phyloP scores from a whole-genome alignment of 2,888 invertebrate genomes.

The Megamerina dolium region DNA sequence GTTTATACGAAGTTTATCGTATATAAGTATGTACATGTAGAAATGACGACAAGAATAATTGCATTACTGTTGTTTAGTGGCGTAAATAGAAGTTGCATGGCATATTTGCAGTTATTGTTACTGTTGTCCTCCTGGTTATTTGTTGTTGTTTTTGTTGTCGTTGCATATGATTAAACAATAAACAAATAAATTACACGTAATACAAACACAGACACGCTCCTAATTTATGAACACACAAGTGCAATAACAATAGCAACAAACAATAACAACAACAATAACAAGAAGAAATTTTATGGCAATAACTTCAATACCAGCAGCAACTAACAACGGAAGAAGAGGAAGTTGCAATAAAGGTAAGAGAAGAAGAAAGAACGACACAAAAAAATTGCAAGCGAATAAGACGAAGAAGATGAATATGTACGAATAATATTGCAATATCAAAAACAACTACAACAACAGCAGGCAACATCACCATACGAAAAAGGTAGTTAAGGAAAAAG shows the following conservation, averaged over 20 bases:
- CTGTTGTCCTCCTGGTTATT: neutral
- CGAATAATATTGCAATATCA: too few species aligned
- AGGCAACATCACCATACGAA: conserved; percentile 5
- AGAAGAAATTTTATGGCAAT: too few species aligned
- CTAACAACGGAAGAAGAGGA: too few species aligned
- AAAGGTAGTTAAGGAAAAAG: conserved; percentile 7
- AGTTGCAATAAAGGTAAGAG: neutral
- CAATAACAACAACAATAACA: conserved; percentile 6
- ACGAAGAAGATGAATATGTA: neutral
- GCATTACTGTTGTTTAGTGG: too few species aligned
- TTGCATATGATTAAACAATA: conserved; percentile 17
- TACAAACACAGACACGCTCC: conserved; percentile 18
- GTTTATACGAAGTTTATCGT: too few species aligned
- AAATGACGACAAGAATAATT: too few species aligned
- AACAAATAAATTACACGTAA: conserved; percentile 20
- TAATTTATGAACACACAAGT: conserved; percentile 16
- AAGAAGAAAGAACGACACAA: conserved; percentile 5
- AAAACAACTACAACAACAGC: neutral
- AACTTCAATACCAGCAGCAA: too few species aligned
- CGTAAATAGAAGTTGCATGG: too few species aligned
- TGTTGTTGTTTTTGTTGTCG: neutral
- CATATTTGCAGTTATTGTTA: neutral
- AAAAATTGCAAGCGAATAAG: neutral
- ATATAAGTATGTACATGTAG: too few species aligned
- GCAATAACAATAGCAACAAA: neutral